A percentile compares a stretch with the other conserved stretches of the same genome.
phyloP scores from a whole-genome alignment of 2,113 vertebrate species.

The Gila orcuttii region DNA sequence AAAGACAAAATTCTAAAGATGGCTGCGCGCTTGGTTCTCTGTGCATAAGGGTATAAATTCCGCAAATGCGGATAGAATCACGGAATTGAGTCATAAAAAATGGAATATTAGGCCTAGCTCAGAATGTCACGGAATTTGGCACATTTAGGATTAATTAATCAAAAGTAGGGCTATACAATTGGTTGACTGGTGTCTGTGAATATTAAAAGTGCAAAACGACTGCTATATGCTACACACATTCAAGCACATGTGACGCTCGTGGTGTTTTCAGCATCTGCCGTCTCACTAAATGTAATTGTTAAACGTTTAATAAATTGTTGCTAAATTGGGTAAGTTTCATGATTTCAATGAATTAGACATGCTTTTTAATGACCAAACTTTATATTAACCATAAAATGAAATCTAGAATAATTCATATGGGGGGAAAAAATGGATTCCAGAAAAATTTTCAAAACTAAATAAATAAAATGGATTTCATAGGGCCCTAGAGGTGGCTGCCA shows the following conservation, averaged over 20 bases:
- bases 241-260: neutral
- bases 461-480: too few species aligned
- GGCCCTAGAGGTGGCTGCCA: too few species aligned
- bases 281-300: neutral
- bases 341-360: neutral
- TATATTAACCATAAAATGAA: too few species aligned
- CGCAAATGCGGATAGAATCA: neutral
- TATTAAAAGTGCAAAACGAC: neutral
- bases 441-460: too few species aligned
- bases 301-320: neutral
- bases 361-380: too few species aligned
- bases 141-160: neutral
- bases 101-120: neutral
- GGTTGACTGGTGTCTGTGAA: neutral
- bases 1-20: too few species aligned
- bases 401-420: too few species aligned
- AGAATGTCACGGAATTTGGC: neutral
- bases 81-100: neutral
- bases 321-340: neutral
- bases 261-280: neutral
- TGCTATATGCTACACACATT: neutral
- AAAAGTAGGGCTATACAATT: neutral
- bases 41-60: neutral
- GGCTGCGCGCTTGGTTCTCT: too few species aligned
- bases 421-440: too few species aligned